These are phyloP conservation scores for Babylonia areolata DNA, from an alignment of 1,140 invertebrate species.

Conservation along the genomic window DNA sequence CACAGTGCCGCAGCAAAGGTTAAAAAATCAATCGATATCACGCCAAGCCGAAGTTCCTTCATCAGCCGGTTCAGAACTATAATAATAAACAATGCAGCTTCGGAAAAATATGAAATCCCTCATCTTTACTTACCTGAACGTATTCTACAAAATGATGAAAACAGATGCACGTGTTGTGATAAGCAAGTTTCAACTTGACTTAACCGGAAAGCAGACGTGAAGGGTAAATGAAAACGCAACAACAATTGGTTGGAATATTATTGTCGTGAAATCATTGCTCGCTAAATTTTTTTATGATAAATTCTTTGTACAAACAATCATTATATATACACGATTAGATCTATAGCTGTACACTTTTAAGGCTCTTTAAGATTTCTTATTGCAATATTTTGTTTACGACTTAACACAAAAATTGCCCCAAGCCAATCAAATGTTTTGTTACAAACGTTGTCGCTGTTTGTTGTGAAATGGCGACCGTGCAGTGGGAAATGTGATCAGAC, in stretches of 20 bases:
- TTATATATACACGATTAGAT: no score
- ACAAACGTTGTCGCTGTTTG: conserved; percentile 7
- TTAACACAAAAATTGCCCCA: neutral
- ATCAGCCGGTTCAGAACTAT: no score
- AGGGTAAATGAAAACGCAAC: neutral
- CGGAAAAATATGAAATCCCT: no score
- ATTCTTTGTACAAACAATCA: neutral
- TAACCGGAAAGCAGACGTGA: conserved; percentile 12
- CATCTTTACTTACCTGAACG: no score
- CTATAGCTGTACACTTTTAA: neutral
- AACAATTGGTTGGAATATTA: neutral
- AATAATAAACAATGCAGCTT: no score
- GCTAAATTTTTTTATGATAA: neutral
- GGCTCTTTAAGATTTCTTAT: neutral
- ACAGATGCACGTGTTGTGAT: neutral
- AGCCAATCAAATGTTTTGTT: neutral
- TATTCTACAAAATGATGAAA: no score
- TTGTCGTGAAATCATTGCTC: neutral
- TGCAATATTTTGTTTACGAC: neutral
- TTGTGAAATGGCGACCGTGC: conserved; percentile 19
- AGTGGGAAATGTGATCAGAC: conserved; percentile 31
- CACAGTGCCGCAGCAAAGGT: no score
- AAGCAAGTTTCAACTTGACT: conserved; percentile 32
- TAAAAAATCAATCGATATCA: no score
- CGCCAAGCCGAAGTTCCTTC: no score